These are phyloP conservation scores for Bellardia bayeri DNA, from an alignment of 2,888 invertebrate species.

Conservation along the genomic window DNA sequence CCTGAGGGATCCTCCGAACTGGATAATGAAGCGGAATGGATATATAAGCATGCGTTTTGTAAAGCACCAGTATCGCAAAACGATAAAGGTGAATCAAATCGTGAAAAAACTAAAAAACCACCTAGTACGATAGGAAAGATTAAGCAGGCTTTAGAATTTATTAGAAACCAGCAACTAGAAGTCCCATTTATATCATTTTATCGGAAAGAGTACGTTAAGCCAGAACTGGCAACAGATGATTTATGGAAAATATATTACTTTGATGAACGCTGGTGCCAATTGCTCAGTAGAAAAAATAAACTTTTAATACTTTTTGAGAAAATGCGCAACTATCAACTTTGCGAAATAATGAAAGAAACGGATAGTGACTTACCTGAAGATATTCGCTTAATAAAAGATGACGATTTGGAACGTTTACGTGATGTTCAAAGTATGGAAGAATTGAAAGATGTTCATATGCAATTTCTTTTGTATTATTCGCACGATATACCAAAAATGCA, in stretches of 20 bases:
- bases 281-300: slow-evolving; percentile 93
- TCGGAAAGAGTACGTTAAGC: slow-evolving; percentile 98
- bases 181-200: slow-evolving; percentile 99
- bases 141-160: slow-evolving; percentile 96
- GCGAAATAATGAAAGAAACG: slow-evolving; percentile 91
- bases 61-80: slow-evolving; percentile 93
- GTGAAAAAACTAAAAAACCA: slow-evolving; percentile 87
- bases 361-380: slow-evolving; percentile 94
- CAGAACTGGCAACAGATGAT: slow-evolving; percentile 96
- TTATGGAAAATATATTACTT: slow-evolving; percentile 99
- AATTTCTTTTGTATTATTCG: slow-evolving; percentile 96
- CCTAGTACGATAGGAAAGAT: slow-evolving; percentile 93
- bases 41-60: slow-evolving; percentile 96
- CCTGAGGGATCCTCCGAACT: slow-evolving; percentile 94
- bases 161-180: slow-evolving; percentile 97
- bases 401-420: slow-evolving; percentile 92
- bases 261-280: slow-evolving; percentile 97
- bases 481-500: slow-evolving; percentile 93
- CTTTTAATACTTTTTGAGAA: slow-evolving; percentile 92
- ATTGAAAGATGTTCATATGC: slow-evolving; percentile 95
- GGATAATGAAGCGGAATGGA: slow-evolving; percentile 98
- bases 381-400: slow-evolving; percentile 92
- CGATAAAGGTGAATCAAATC: slow-evolving; percentile 81
- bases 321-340: slow-evolving; percentile 96
- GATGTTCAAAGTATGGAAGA: slow-evolving; percentile 94